Percentiles rank a stretch among this genome's conserved stretches.
These are phyloP conservation scores for Formicarius rufipectus DNA, from an alignment of 2,113 vertebrate species.

Conservation along the genomic window DNA sequence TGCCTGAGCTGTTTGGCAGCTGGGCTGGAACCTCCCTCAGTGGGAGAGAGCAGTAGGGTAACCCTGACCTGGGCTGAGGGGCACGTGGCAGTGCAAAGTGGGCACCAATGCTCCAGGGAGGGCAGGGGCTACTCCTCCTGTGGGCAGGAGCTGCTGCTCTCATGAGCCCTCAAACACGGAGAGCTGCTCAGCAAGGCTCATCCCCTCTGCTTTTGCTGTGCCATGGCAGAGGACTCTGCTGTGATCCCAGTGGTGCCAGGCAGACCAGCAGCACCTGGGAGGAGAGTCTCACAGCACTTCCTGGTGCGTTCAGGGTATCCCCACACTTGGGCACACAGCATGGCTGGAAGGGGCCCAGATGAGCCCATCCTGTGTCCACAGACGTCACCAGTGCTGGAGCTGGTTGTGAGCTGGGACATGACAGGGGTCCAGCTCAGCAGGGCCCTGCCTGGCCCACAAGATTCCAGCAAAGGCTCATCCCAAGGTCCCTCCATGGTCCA, in stretches of 20 bases:
- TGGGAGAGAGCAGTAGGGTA: neutral
- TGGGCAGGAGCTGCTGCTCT: neutral
- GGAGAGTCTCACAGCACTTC: neutral
- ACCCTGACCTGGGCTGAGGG: neutral
- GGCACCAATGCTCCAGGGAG: rapidly evolving
- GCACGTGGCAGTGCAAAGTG: neutral
- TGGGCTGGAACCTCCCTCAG: neutral
- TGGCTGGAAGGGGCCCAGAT: neutral
- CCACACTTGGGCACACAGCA: neutral
- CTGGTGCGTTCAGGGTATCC: neutral
- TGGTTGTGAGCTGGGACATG: neutral
- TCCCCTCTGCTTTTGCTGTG: neutral
- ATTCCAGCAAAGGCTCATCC: neutral
- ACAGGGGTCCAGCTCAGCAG: neutral
- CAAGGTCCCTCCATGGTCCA: neutral
- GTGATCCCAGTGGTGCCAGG: rapidly evolving
- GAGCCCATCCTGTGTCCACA: neutral
- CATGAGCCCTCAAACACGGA: rapidly evolving
- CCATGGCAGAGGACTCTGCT: neutral
- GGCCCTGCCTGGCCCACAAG: neutral
- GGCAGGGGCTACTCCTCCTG: neutral
- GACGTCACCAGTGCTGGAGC: neutral
- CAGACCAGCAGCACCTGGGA: neutral
- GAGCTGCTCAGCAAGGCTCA: neutral
- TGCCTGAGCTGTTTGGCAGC: neutral